Conservation (phyloP, 2,113 vertebrate genomes). For the Hoplias malabaricus region DNA sequence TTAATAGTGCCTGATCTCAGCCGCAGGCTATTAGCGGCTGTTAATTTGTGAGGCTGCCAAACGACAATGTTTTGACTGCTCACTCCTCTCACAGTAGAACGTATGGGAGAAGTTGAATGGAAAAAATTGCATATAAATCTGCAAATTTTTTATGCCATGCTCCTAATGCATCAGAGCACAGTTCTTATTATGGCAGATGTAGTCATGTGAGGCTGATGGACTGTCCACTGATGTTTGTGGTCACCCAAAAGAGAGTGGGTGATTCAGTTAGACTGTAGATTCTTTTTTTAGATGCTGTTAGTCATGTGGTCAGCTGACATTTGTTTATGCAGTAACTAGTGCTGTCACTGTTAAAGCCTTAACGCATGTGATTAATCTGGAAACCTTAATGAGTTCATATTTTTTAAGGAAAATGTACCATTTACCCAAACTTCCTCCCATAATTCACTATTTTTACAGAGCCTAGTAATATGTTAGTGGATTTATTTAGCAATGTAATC, state of each 20-base stretch:
- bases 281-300: not conserved
- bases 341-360: too few relatives aligned
- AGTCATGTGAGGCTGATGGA: not conserved
- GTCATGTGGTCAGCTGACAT: not conserved
- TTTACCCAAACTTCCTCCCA: too few relatives aligned
- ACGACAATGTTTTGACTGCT: not conserved
- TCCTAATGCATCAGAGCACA: not conserved
- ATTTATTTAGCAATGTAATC: too few relatives aligned
- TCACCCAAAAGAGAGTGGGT: not conserved
- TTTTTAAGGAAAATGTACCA: too few relatives aligned
- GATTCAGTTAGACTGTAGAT: not conserved
- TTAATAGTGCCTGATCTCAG: conserved; percentile 15
- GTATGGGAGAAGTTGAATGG: conserved; percentile 9
- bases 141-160: not conserved
- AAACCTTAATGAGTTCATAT: too few relatives aligned
- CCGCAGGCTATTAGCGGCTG: conserved; percentile 2
- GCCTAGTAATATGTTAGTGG: too few relatives aligned
- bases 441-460: too few relatives aligned
- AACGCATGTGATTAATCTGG: too few relatives aligned
- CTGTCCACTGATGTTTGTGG: not conserved
- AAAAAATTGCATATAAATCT: not conserved
- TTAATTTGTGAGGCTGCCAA: not conserved
- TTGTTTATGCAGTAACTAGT: too few relatives aligned
- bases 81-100: not conserved
- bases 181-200: not conserved